Base-by-base conservation (phyloP, 2,113 vertebrate genomes). In the Microtus pennsylvanicus region DNA sequence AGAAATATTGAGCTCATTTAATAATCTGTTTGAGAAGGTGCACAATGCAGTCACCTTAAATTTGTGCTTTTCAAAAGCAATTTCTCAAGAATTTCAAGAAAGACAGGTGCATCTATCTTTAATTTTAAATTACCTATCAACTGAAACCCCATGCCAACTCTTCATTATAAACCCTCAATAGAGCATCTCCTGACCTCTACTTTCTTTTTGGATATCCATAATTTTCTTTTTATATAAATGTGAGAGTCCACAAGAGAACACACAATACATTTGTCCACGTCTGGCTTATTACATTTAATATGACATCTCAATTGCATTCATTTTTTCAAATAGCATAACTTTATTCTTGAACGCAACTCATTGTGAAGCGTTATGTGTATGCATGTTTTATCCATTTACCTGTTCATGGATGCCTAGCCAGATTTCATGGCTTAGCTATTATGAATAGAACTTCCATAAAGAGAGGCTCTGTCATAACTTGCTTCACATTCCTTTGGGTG, bases 21-120 rank as follows among this genome's bases (percentile, higher is more conserved):
- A 65, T 45, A 87, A 95, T 82, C 92, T 22, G 47, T 22, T 70
- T 81, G 70, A 92, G 58, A 82, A 90, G 9, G 21, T 22, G 67
- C 19, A 72, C 22, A 77, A 81, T 58, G 4, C n/a, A 92, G 22
- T 70, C 47, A 86, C 81, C 47, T 87, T 94, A 70, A 50, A 90
- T 38, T 42, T 76, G 58, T 33, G 50, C 19, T 70, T 94, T 82
- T 55, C 35, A 95, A 92, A 95, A 65, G 28, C 8, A 87, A 70
- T 78, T 93, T 89, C 28, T 92, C 28, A 89, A 87, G 21, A 94
- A 92, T 85, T 4, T 22, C 58, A 93, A 2, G 28, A 87, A 93
- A 3, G 28, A 80, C 3, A 76, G 21, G 33, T 4, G 26, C 42
- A 80, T 93, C n/a, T 24, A 12, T 45, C 81, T 83, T 91, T 19